phyloP scores from a whole-genome alignment of 2,113 vertebrate genomes.

The Oryzias celebensis region DNA sequence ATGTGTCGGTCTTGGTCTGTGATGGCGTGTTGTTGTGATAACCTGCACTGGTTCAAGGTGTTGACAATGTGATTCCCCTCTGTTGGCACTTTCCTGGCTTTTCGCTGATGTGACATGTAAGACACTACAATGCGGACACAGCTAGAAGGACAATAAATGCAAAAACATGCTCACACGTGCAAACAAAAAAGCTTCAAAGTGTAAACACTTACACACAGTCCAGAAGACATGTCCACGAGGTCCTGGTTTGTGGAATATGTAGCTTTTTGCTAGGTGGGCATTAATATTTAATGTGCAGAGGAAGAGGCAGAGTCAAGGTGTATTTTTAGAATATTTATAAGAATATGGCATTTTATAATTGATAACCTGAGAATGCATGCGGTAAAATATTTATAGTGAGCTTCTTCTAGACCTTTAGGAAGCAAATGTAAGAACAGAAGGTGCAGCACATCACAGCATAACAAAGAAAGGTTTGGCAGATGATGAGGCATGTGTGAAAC shows the following conservation, averaged over 20 bases:
- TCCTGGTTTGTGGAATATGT: slow-evolving; percentile 43
- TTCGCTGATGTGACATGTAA: slow-evolving; percentile 18
- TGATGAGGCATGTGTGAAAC: slow-evolving; percentile 3
- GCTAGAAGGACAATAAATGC: slow-evolving; percentile 1
- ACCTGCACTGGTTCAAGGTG: slow-evolving; percentile 36
- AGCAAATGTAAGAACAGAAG: slow-evolving; percentile 52
- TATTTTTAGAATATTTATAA: slow-evolving; percentile 81
- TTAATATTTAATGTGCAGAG: slow-evolving; percentile 69
- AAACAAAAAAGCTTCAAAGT: slow-evolving; percentile 26
- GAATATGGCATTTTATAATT: slow-evolving; percentile 80
- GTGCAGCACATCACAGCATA: slow-evolving; percentile 29
- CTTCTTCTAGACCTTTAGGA: slow-evolving; percentile 58
- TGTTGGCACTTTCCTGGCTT: slow-evolving; percentile 30
- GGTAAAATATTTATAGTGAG: slow-evolving; percentile 75
- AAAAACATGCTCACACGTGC: slow-evolving; percentile 12
- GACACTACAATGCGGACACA: slow-evolving; percentile 3
- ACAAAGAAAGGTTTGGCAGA: slow-evolving; percentile 27
- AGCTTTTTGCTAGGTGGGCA: slow-evolving; percentile 58
- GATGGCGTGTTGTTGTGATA: slow-evolving; percentile 21
- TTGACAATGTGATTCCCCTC: slow-evolving; percentile 44
- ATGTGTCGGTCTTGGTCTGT: slow-evolving; percentile 24
- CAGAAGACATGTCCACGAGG: slow-evolving; percentile 29
- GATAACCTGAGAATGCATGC: slow-evolving; percentile 77
- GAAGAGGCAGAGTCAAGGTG: slow-evolving; percentile 61
- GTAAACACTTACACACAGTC: slow-evolving; percentile 38